These are phyloP conservation scores for Apaloderma vittatum DNA, from an alignment of 2,113 vertebrate species.

Conservation along the genomic window DNA sequence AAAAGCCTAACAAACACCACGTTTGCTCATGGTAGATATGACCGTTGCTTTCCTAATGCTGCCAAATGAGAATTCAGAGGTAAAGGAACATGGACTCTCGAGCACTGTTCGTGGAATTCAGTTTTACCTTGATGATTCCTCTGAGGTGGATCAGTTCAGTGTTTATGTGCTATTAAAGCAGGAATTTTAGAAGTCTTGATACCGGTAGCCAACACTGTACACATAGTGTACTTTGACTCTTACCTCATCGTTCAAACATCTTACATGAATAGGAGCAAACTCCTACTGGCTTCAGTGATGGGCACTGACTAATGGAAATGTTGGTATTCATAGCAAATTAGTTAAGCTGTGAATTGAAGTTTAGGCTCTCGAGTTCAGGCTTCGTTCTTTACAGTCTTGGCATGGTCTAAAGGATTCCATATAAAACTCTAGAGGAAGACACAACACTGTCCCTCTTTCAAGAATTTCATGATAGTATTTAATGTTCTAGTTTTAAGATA, in stretches of 20 bases:
- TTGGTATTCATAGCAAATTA: not conserved
- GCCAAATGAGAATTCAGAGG: not conserved
- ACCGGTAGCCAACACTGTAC: not conserved
- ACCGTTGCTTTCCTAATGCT: not conserved
- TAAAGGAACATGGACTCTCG: not conserved
- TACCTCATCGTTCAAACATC: not conserved
- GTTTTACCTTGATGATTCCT: not conserved
- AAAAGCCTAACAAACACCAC: not conserved
- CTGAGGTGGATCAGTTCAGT: not conserved
- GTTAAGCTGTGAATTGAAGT: not conserved
- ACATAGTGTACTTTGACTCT: not conserved
- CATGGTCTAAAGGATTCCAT: not conserved
- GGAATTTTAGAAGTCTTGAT: not conserved
- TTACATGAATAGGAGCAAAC: not conserved
- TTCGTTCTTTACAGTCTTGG: not conserved
- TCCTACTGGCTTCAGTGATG: not conserved
- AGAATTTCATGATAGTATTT: not conserved
- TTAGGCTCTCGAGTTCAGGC: not conserved
- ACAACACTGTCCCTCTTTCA: not conserved
- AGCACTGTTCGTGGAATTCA: not conserved
- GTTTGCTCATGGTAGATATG: not conserved
- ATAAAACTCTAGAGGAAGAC: not conserved
- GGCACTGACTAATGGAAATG: not conserved
- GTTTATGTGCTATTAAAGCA: not conserved
- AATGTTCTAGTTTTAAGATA: not conserved